phyloP scores from a whole-genome alignment of 2,797 vertebrate genomes.

The Selene dorsalis region DNA sequence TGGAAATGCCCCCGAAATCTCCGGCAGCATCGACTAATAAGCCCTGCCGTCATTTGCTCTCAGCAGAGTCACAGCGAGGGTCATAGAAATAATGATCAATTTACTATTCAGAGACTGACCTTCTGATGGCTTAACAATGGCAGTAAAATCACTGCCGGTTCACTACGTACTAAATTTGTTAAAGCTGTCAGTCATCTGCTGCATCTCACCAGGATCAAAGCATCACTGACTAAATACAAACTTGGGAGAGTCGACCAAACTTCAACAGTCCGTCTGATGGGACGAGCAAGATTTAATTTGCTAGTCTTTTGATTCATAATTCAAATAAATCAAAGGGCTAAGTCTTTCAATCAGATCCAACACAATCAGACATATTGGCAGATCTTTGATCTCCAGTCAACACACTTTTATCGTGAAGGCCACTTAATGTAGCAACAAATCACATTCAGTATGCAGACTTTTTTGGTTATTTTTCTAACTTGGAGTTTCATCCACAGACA shows the following conservation, averaged over 20 bases:
- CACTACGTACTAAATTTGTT: constrained; percentile 20
- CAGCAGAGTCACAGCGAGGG: constrained; percentile 39
- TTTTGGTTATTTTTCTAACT: neutral
- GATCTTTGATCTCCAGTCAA: neutral
- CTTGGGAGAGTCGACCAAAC: constrained; percentile 2
- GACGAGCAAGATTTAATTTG: neutral
- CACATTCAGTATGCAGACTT: neutral
- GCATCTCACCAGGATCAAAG: constrained; percentile 12
- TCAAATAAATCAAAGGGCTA: constrained; percentile 9
- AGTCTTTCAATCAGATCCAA: neutral
- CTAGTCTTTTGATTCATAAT: neutral
- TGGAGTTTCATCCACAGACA: neutral
- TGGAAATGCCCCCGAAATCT: constrained; percentile 37
- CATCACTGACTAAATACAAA: neutral
- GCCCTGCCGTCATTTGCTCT: constrained; percentile 43
- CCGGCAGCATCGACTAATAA: constrained; percentile 49
- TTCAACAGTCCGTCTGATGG: neutral
- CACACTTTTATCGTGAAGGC: neutral
- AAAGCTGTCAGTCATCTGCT: constrained; percentile 37
- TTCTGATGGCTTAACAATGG: constrained; percentile 36
- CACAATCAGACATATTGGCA: neutral
- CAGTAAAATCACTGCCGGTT: constrained; percentile 37
- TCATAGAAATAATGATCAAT: constrained; percentile 63
- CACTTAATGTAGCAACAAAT: neutral
- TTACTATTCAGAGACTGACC: constrained; percentile 58